Evolutionary conservation across 2,113 vertebrate genomes (phyloP), one percentile per base, ranked within the genome.

Genomic region (Eolophus roseicapilla): DNA sequence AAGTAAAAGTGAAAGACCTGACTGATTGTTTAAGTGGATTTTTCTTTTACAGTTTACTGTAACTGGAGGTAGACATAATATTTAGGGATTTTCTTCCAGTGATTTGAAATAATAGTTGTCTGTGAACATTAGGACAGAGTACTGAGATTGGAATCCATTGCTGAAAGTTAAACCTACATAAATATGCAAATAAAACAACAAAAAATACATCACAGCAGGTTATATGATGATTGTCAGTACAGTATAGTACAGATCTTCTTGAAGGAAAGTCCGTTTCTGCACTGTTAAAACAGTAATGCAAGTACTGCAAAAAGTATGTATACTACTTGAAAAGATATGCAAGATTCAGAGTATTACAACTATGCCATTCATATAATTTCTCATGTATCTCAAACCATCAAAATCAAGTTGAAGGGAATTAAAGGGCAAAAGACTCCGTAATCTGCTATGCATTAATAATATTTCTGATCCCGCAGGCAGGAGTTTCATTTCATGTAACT

Each of bases 41-140:
- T 96, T 92, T 69, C 96, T 96, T 96, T 96, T 97, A 98, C 95
- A 98, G 86, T 93, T 93, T 91, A 96, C 82, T 93, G 53, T 78
- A 96, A 95, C 98, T 79, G 97, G 98, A 99, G 98, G 98, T 98
- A 98, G 98, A 94, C 96, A 96, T 93, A 97, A 96, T 52, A 96
- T 95, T 93, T 91, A 82, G 27, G 67, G 35, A 92, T 93, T 88
- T 94, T 95, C 90, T 93, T 81, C 93, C 78, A 91, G 86, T 78
- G 85, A 55, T 88, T 95, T 96, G 65, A 96, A 86, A 23, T 28
- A 82, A 60, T 35, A 92, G 76, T 86, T 1, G 91, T 50, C 63
- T 68, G 47, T 39, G 46, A 93, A 88, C 46, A 55, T 68, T 65
- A 93, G 53, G 43, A 75, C 37, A 60, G 1, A 91, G 20, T 57